Percentiles rank a stretch among this genome's conserved stretches.
Evolutionary conservation across 2,888 invertebrate species (phyloP).

Genomic region (Baccha elongata): DNA sequence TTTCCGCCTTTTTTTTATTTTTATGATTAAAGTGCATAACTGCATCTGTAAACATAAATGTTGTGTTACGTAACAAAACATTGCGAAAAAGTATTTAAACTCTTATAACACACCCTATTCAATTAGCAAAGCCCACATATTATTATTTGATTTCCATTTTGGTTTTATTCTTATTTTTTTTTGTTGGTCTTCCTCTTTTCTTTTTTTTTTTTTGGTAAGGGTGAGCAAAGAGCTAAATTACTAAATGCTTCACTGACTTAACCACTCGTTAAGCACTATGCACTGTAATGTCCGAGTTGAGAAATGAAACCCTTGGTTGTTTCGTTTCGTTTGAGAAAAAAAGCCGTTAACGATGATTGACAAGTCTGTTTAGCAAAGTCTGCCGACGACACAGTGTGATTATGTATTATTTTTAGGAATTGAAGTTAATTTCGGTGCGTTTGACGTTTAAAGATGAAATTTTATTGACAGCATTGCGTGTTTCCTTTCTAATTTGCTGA

Average conservation of each 20-base stretch:
- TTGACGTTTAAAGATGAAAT: conserved; percentile 57
- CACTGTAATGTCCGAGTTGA: not conserved
- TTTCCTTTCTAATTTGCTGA: conserved; percentile 37
- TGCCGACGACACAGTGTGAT: not conserved
- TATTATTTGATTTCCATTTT: conserved; percentile 50
- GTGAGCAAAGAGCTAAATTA: conserved; percentile 49
- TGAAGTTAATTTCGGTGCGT: conserved; percentile 56
- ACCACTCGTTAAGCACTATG: conserved; percentile 19
- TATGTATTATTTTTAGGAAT: conserved; percentile 28
- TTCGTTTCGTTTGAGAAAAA: conserved; percentile 20
- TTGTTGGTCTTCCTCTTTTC: conserved; percentile 19
- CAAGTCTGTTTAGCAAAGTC: conserved; percentile 61
- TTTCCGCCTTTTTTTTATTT: conserved; percentile 12
- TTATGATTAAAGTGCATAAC: conserved; percentile 41
- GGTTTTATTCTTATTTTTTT: conserved; percentile 26
- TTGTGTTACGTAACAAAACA: conserved; percentile 58
- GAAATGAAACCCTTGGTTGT: conserved; percentile 28
- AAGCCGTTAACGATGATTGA: conserved; percentile 67
- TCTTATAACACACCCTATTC: conserved; percentile 59
- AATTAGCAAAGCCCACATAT: conserved; percentile 65
- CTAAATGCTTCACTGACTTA: conserved; percentile 55
- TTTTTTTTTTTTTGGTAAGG: conserved; percentile 51
- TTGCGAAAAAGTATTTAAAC: conserved; percentile 44
- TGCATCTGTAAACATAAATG: conserved; percentile 70
- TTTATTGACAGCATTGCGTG: conserved; percentile 70